Evolutionary conservation across 2,888 invertebrate species (phyloP).

Genomic region (Fragum fragum): DNA sequence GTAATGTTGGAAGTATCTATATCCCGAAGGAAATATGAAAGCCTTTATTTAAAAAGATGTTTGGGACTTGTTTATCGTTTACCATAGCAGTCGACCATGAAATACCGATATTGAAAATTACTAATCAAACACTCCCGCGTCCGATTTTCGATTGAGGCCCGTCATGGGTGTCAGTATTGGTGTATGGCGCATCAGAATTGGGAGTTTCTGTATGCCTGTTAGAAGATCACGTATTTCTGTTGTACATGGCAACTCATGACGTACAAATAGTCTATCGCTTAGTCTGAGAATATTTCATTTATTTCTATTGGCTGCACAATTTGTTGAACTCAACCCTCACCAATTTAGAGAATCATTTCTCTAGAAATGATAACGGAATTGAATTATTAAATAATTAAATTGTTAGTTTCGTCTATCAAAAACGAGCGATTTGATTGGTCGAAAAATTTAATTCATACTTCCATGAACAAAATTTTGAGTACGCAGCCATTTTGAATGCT

Average conservation of each 20-base stretch:
- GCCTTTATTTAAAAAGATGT: not conserved
- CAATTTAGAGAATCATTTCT: too few relatives aligned
- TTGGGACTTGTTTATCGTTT: not conserved
- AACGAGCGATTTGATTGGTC: too few relatives aligned
- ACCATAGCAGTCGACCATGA: conserved; percentile 4
- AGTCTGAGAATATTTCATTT: conserved; percentile 1
- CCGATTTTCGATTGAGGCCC: conserved; percentile 23
- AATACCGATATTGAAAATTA: not conserved
- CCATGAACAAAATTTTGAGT: too few relatives aligned
- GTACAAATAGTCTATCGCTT: not conserved
- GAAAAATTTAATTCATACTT: too few relatives aligned
- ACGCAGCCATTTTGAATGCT: too few relatives aligned
- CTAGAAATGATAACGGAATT: conserved; percentile 4
- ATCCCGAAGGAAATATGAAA: not conserved
- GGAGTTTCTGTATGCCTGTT: not conserved
- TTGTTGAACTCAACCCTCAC: conserved; percentile 8
- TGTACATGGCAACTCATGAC: not conserved
- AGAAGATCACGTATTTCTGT: not conserved
- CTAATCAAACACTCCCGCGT: not conserved
- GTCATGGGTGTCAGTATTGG: conserved; percentile 16
- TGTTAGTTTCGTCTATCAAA: too few relatives aligned
- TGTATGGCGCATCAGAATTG: conserved; percentile 10
- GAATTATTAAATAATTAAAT: not conserved
- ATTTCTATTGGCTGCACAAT: conserved; percentile 1
- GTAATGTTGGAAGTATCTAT: not conserved